phyloP scores from a whole-genome alignment of 2,888 invertebrate genomes.

The Philereme vetulata region DNA sequence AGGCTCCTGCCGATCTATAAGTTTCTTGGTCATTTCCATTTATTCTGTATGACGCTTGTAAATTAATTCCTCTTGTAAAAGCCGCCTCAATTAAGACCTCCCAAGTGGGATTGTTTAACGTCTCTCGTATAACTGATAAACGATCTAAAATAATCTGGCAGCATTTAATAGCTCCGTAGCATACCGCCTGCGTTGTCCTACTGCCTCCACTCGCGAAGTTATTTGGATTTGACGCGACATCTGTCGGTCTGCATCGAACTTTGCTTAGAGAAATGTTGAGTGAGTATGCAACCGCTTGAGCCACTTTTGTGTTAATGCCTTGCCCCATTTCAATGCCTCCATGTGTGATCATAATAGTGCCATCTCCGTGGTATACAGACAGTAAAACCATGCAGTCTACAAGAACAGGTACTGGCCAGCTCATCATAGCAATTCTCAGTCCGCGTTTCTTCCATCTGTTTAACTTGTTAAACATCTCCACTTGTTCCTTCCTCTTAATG shows the following conservation, averaged over 20 bases:
- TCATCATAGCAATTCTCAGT: conserved; percentile 86
- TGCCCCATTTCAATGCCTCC: conserved; percentile 92
- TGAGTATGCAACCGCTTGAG: conserved; percentile 86
- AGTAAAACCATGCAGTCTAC: conserved; percentile 84
- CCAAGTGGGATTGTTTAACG: conserved; percentile 77
- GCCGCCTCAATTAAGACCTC: conserved; percentile 78
- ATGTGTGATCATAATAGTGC: conserved; percentile 87
- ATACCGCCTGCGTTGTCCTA: conserved; percentile 57
- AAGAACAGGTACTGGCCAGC: conserved; percentile 82
- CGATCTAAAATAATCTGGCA: conserved; percentile 80
- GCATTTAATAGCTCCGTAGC: conserved; percentile 65
- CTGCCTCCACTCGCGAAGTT: conserved; percentile 86
- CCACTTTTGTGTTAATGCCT: conserved; percentile 89
- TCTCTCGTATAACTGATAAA: conserved; percentile 68
- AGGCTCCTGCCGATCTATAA: conserved; percentile 80
- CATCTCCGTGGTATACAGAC: conserved; percentile 88
- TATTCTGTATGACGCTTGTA: conserved; percentile 62
- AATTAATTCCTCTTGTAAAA: conserved; percentile 58
- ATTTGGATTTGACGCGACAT: conserved; percentile 86
- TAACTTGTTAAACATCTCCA: conserved; percentile 85
- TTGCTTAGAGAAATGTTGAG: conserved; percentile 86
- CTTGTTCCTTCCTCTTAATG: conserved; percentile 76
- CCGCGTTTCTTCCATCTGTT: conserved; percentile 93
- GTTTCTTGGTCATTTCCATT: conserved; percentile 53
- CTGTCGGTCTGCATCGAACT: conserved; percentile 86